A percentile compares a stretch with the other conserved stretches of the same genome.
These are phyloP conservation scores for Thereva nobilitata DNA, from an alignment of 2,888 invertebrate genomes.

Conservation along the genomic window DNA sequence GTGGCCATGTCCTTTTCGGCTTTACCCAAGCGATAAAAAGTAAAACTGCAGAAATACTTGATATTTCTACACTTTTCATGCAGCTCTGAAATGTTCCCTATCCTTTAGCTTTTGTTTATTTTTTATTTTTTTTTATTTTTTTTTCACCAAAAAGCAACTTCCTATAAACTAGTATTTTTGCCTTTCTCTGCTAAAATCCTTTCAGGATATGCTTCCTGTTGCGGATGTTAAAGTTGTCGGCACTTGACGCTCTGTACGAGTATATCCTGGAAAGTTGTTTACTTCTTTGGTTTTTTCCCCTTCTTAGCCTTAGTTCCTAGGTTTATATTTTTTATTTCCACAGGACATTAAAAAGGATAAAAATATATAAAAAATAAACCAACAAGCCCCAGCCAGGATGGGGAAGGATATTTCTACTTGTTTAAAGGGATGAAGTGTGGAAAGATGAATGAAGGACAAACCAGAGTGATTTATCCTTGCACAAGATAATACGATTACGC, in stretches of 20 bases:
- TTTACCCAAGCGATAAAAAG: background rate
- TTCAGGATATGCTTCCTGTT: constrained; percentile 22
- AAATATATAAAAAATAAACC: constrained; percentile 12
- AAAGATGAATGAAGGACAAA: constrained; percentile 29
- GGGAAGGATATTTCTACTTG: background rate
- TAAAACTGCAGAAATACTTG: constrained; percentile 1
- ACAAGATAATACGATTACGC: constrained; percentile 41
- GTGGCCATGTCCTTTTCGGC: constrained; percentile 20
- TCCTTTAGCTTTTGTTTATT: background rate
- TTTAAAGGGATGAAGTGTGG: constrained; percentile 1
- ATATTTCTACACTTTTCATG: too few relatives aligned
- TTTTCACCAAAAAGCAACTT: background rate
- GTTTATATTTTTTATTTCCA: constrained; percentile 11
- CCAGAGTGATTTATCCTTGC: constrained; percentile 37
- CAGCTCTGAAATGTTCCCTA: too few relatives aligned
- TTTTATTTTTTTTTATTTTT: background rate
- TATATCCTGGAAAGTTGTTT: constrained; percentile 18
- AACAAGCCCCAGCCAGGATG: background rate
- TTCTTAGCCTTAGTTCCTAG: background rate
- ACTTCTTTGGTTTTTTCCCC: constrained; percentile 1
- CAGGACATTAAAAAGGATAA: constrained; percentile 21
- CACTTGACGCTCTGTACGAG: constrained; percentile 17
- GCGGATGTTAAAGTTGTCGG: constrained; percentile 37
- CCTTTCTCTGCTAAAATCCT: background rate
- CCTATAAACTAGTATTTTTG: background rate